phyloP scores from a whole-genome alignment of 2,888 invertebrate species.

The Boloria selene region DNA sequence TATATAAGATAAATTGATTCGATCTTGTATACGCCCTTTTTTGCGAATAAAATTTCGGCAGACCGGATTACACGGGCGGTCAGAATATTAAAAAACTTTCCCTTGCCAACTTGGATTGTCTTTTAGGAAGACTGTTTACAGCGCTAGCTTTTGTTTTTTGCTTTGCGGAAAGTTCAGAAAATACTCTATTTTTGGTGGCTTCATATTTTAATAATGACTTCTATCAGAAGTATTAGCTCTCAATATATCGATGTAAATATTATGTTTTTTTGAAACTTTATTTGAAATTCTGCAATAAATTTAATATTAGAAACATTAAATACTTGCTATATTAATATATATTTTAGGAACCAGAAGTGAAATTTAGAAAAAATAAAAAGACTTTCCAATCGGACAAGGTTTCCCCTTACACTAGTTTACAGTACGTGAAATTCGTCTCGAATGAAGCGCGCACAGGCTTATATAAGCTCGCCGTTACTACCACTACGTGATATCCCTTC shows the following conservation, averaged over 20 bases:
- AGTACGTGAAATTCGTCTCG: too few species aligned
- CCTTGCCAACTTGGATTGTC: conserved; percentile 73
- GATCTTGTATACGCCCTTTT: conserved; percentile 36
- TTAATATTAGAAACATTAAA: too few species aligned
- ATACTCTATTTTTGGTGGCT: conserved; percentile 22
- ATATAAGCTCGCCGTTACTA: too few species aligned
- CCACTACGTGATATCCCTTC: too few species aligned
- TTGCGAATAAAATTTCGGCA: conserved; percentile 65
- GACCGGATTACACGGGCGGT: conserved; percentile 74
- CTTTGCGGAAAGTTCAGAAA: conserved; percentile 31
- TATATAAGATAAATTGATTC: conserved; percentile 20
- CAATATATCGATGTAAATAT: neutral
- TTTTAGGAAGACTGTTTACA: conserved; percentile 72
- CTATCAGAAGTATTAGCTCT: neutral
- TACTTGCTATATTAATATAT: too few species aligned
- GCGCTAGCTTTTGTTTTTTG: conserved; percentile 46
- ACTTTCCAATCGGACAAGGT: too few species aligned
- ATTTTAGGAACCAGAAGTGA: too few species aligned
- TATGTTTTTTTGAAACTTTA: too few species aligned
- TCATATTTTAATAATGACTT: conserved; percentile 13
- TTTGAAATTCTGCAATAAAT: too few species aligned
- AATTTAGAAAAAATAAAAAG: too few species aligned
- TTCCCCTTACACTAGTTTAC: too few species aligned
- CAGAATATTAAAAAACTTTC: conserved; percentile 81
- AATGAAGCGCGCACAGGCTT: too few species aligned